Conservation (phyloP, 2,113 vertebrate species). For the Rhagologus leucostigma region DNA sequence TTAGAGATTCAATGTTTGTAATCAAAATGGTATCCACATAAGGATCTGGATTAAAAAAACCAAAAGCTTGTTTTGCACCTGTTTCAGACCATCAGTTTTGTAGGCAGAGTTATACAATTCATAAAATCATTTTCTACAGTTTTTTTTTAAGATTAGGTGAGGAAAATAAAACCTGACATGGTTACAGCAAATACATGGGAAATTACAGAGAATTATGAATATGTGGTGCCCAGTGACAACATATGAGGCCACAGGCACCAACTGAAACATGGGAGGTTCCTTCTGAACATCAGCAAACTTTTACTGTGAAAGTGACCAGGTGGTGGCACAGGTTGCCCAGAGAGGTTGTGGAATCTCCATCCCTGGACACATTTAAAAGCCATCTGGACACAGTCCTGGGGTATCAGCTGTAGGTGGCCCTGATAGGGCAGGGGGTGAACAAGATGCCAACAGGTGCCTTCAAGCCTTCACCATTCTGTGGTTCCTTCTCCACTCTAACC, state of each 20-base stretch:
- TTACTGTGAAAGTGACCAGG: not conserved
- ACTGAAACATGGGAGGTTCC: not conserved
- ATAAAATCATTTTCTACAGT: not conserved
- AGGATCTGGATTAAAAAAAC: not conserved
- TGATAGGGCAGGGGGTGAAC: not conserved
- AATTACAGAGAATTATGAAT: not conserved
- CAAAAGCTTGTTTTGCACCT: not conserved
- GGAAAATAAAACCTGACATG: not conserved
- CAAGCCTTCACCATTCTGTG: not conserved
- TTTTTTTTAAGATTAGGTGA: not conserved
- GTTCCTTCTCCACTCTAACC: not conserved
- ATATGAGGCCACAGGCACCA: fast-evolving
- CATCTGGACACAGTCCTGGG: not conserved
- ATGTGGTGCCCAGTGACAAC: not conserved
- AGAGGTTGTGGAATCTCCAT: not conserved
- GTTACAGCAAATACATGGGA: not conserved
- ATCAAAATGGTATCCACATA: not conserved
- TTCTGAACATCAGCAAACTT: not conserved
- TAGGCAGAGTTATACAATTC: not conserved
- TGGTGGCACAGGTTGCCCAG: not conserved
- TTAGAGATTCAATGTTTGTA: not conserved
- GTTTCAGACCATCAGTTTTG: not conserved
- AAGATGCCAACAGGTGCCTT: not conserved
- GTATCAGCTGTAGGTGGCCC: not conserved
- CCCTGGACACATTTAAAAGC: not conserved